Evolutionary conservation across 1,140 invertebrate genomes (phyloP).

Genomic region (Pinna nobilis): DNA sequence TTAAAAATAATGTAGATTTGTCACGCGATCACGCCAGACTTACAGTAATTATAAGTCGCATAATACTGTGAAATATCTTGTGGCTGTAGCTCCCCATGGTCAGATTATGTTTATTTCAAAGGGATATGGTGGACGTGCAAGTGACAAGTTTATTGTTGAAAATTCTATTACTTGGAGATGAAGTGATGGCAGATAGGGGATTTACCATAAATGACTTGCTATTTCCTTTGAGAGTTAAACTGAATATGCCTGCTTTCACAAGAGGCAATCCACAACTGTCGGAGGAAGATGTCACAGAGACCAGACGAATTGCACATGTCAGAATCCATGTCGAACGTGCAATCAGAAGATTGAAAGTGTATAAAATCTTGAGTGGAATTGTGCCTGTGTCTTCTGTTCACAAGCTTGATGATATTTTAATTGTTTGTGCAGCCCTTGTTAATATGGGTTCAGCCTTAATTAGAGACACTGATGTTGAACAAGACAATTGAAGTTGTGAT

Average conservation of each 20-base stretch:
- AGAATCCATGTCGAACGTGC: slow-evolving; percentile 70
- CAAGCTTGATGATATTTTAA: slow-evolving; percentile 26
- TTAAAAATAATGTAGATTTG: too few species aligned
- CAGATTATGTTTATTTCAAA: slow-evolving; percentile 40
- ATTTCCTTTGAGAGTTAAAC: slow-evolving; percentile 7
- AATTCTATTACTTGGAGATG: slow-evolving; percentile 31
- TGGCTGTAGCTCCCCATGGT: slow-evolving; percentile 31
- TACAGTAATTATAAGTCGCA: slow-evolving; percentile 33
- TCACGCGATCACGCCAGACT: too few species aligned
- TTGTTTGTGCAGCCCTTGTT: slow-evolving; percentile 24
- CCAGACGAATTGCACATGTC: slow-evolving; percentile 61
- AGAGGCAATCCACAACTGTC: slow-evolving; percentile 55
- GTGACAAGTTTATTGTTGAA: slow-evolving; percentile 44
- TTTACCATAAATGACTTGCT: too few species aligned
- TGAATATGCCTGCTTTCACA: slow-evolving; percentile 37
- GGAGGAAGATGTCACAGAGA: slow-evolving; percentile 56
- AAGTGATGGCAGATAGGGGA: slow-evolving; percentile 33
- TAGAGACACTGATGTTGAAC: not conserved
- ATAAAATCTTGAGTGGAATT: slow-evolving; percentile 36
- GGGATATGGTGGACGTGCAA: slow-evolving; percentile 30
- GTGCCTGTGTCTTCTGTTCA: slow-evolving; percentile 19
- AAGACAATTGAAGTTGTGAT: too few species aligned
- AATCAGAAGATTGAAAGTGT: slow-evolving; percentile 52
- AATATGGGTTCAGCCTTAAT: slow-evolving; percentile 2
- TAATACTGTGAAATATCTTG: slow-evolving; percentile 37